These are phyloP conservation scores for Enteromius afrohamiltoni DNA, from an alignment of 2,797 vertebrate genomes.

Conservation along the genomic window DNA sequence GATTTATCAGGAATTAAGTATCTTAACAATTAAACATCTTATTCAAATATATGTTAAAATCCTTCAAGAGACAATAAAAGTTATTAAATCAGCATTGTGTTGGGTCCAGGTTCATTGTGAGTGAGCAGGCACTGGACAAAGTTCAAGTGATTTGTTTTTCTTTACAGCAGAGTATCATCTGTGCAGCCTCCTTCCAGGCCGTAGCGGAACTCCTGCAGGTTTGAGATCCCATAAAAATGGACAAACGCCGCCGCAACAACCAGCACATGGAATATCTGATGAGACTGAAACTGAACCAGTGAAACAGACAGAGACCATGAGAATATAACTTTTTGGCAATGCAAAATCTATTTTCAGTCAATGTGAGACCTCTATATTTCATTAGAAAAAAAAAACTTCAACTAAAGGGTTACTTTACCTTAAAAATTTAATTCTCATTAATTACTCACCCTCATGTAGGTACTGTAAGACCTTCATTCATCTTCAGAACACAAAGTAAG, in stretches of 20 bases:
- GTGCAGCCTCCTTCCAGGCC: conserved; percentile 96
- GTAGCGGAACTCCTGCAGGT: conserved; percentile 95
- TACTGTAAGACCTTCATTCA: too few relatives aligned
- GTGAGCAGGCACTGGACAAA: conserved; percentile 81
- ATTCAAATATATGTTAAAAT: conserved; percentile 53
- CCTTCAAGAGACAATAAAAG: conserved; percentile 55
- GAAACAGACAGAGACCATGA: conserved; percentile 3
- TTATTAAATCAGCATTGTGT: conserved; percentile 29
- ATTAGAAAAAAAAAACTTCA: background rate
- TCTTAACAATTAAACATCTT: conserved; percentile 47
- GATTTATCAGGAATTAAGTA: conserved; percentile 36
- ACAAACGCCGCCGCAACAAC: conserved; percentile 94
- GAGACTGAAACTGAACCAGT: conserved; percentile 88
- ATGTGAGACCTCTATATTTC: background rate
- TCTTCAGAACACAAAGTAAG: too few relatives aligned
- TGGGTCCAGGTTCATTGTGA: conserved; percentile 25
- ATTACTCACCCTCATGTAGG: too few relatives aligned
- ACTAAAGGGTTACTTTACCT: too few relatives aligned
- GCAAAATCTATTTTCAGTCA: background rate
- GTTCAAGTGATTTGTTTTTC: conserved; percentile 66
- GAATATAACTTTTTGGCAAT: background rate
- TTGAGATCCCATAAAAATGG: conserved; percentile 97
- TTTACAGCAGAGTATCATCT: conserved; percentile 93
- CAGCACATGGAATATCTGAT: conserved; percentile 96
- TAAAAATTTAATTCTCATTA: too few relatives aligned